These are phyloP conservation scores for Drosophila insularis DNA, from an alignment of 1,140 invertebrate species.

Conservation along the genomic window DNA sequence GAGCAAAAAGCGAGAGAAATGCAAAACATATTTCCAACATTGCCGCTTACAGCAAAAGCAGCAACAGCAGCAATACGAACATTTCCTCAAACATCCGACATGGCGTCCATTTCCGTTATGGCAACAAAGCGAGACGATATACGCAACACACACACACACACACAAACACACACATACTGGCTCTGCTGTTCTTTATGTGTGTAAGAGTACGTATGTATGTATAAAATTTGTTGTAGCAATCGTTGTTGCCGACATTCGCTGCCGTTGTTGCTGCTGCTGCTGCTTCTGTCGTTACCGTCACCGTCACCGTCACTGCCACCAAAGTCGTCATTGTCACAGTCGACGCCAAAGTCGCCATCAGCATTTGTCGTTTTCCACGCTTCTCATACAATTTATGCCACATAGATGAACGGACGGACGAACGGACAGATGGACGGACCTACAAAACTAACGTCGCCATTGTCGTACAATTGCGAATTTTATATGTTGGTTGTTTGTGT, in stretches of 20 bases:
- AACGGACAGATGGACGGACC: constrained; percentile 12
- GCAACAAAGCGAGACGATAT: constrained; percentile 53
- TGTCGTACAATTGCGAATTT: constrained; percentile 37
- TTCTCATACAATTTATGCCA: constrained; percentile 62
- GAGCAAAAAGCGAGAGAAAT: constrained; percentile 26
- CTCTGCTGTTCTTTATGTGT: neutral
- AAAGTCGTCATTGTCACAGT: constrained; percentile 56
- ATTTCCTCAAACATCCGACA: constrained; percentile 77
- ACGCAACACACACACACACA: constrained; percentile 13
- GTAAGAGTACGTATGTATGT: neutral
- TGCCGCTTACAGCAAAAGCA: constrained; percentile 46
- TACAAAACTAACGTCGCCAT: constrained; percentile 17
- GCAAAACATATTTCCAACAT: constrained; percentile 51
- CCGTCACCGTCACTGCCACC: constrained; percentile 40
- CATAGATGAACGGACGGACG: constrained; percentile 9
- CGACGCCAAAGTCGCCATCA: constrained; percentile 45
- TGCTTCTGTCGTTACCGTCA: constrained; percentile 34
- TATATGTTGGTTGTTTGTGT: constrained; percentile 54
- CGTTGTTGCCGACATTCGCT: constrained; percentile 25
- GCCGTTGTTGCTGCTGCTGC: constrained; percentile 25
- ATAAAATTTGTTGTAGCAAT: constrained; percentile 22
- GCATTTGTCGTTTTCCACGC: constrained; percentile 41
- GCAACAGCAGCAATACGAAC: constrained; percentile 63
- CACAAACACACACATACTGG: constrained; percentile 7
- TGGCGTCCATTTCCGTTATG: constrained; percentile 77